Evolutionary conservation across 1,140 invertebrate genomes (phyloP), one percentile per base, ranked within the genome.

Genomic region (Rhynchophorus ferrugineus): DNA sequence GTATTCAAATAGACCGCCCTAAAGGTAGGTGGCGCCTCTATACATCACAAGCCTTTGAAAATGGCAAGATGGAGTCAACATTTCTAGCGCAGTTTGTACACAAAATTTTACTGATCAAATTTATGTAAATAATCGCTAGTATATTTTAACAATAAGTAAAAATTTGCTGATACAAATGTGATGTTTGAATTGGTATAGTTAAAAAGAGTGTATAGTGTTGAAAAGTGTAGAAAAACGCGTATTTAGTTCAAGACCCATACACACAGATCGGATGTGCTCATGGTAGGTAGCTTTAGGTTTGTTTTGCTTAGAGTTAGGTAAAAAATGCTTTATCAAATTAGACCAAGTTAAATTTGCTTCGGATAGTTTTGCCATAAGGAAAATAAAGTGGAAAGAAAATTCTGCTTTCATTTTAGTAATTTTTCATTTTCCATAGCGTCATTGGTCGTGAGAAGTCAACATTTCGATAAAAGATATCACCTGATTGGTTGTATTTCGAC

Each of bases 401-500:
- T 29, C n/a, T 44, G 22, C 20, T 44, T 33, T 35, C 16, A 2
- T 6, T 44, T 18, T 46, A 2, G 5, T 35, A 35, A 14, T 18
- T 36, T 6, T 46, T 37, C 21, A 8, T 9, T 35, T 69, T 69
- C 65, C 71, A 71, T 65, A 67, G 71, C 70, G 68, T 70, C 64
- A 77, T 76, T 76, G 73, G 74, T 70, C 71, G 72, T 72, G 70
- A 69, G 71, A 71, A 74, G 74, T 76, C 73, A 73, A 75, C 73
- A 72, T 66, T 69, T 70, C 68, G 67, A 72, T 75, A 72, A 72
- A 77, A 78, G 73, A 72, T 73, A 74, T 74, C 75, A 75, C 74
- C 73, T 77, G 75, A 80, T 80, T 80, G 78, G 77, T 74, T 71
- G 73, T 72, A 70, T 75, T 74, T 75, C 58, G 59, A 60, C 58